Evolutionary conservation across 2,113 vertebrate genomes (phyloP).

Genomic region (Eulacestoma nigropectus): DNA sequence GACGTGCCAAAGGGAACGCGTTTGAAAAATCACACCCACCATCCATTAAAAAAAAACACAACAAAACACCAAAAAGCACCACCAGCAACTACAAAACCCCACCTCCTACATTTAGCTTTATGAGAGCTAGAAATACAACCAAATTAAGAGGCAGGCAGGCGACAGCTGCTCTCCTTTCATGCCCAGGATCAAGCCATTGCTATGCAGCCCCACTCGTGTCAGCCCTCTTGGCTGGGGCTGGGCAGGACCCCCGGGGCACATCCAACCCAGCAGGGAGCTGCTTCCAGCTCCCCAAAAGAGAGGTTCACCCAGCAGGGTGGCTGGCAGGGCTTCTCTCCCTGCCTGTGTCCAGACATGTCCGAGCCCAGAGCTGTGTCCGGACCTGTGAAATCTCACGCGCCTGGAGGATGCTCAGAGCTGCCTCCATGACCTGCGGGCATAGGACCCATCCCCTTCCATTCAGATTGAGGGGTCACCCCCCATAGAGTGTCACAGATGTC

Average conservation of each 20-base stretch:
- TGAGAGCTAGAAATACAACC: not conserved
- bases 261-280: not conserved
- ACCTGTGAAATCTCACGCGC: not conserved
- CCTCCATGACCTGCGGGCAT: accelerated
- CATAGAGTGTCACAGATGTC: not conserved
- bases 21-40: constrained; percentile 40
- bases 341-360: not conserved
- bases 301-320: accelerated
- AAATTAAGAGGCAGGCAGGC: not conserved
- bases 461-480: not conserved
- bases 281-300: not conserved
- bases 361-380: accelerated
- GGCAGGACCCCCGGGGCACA: not conserved
- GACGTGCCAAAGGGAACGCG: not conserved
- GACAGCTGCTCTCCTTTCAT: not conserved
- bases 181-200: not conserved
- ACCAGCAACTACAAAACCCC: not conserved
- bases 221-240: not conserved
- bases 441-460: not conserved
- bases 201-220: accelerated
- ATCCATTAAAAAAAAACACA: not conserved
- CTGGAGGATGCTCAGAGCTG: accelerated
- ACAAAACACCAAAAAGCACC: not conserved
- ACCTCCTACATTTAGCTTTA: not conserved
- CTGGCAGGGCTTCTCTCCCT: not conserved